A percentile compares a stretch with the other conserved stretches of the same genome.
phyloP scores from a whole-genome alignment of 2,888 invertebrate species.

The Pollenia angustigena region DNA sequence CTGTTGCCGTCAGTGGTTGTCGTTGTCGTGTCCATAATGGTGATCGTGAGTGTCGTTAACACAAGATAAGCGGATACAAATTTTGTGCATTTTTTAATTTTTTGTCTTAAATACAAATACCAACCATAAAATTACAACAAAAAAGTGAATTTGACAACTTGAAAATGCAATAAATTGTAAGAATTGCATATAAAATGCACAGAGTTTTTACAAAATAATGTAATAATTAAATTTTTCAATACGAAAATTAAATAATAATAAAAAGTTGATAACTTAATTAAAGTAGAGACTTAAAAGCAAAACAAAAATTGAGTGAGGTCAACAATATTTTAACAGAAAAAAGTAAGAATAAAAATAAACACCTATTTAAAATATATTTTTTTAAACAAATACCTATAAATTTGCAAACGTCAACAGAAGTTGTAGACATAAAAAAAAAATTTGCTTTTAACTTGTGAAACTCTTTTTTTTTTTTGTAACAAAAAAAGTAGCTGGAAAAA shows the following conservation, averaged over 20 bases:
- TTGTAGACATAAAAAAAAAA: constrained; percentile 50
- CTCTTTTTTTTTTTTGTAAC: constrained; percentile 41
- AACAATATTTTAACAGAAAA: constrained; percentile 41
- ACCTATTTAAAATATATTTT: neutral
- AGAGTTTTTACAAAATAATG: constrained; percentile 14
- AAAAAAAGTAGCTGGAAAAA: constrained; percentile 27
- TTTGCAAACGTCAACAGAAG: constrained; percentile 67
- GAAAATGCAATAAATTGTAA: constrained; percentile 24
- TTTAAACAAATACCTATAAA: constrained; percentile 41
- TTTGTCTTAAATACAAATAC: constrained; percentile 43
- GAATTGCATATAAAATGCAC: neutral
- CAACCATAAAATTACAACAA: constrained; percentile 32
- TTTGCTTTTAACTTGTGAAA: constrained; percentile 41
- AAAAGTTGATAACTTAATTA: constrained; percentile 8
- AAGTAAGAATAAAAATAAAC: neutral
- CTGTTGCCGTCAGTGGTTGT: constrained; percentile 67
- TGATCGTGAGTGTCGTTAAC: constrained; percentile 64
- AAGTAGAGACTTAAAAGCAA: constrained; percentile 37
- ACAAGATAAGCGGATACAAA: constrained; percentile 69
- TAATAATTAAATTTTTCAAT: neutral
- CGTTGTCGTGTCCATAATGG: constrained; percentile 60
- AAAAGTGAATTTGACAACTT: constrained; percentile 38
- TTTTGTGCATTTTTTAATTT: constrained; percentile 36
- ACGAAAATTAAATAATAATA: constrained; percentile 4
- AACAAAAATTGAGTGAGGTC: constrained; percentile 41